Conservation (phyloP, 2,113 vertebrate genomes). For the Pimephales promelas region DNA sequence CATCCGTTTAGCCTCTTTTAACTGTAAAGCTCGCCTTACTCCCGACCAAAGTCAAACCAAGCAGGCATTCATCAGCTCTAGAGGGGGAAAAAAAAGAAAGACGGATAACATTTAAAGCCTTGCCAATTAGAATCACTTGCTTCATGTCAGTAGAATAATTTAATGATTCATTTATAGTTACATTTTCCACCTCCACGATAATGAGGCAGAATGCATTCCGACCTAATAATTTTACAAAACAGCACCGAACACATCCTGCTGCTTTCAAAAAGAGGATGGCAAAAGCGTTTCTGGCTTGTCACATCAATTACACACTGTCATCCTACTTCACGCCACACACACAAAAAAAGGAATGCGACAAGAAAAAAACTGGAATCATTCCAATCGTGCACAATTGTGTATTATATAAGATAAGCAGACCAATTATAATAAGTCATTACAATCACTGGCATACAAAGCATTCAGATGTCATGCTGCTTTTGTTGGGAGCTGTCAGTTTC, state of each 20-base stretch:
- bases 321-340: conserved; percentile 39
- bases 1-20: conserved; percentile 40
- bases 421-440: conserved; percentile 62
- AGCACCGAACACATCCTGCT: conserved; percentile 53
- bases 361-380: conserved; percentile 34
- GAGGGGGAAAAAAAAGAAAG: conserved; percentile 24
- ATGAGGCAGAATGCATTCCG: conserved; percentile 59
- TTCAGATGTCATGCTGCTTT: conserved; percentile 51
- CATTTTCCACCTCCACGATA: conserved; percentile 65
- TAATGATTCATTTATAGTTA: conserved; percentile 65
- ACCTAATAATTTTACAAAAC: conserved; percentile 70
- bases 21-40: background rate
- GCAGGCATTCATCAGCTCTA: conserved; percentile 6
- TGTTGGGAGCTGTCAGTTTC: conserved; percentile 55
- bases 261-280: background rate
- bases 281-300: conserved; percentile 55
- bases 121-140: conserved; percentile 61
- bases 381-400: conserved; percentile 54
- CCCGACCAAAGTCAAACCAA: conserved; percentile 29
- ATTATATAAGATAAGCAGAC: conserved; percentile 62
- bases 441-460: conserved; percentile 60
- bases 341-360: conserved; percentile 25
- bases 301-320: conserved; percentile 69
- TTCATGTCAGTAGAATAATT: conserved; percentile 58
- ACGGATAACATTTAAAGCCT: conserved; percentile 56